Percentiles rank a stretch among this genome's conserved stretches.
phyloP scores from a whole-genome alignment of 2,888 invertebrate genomes.

The Deroplatys truncata region DNA sequence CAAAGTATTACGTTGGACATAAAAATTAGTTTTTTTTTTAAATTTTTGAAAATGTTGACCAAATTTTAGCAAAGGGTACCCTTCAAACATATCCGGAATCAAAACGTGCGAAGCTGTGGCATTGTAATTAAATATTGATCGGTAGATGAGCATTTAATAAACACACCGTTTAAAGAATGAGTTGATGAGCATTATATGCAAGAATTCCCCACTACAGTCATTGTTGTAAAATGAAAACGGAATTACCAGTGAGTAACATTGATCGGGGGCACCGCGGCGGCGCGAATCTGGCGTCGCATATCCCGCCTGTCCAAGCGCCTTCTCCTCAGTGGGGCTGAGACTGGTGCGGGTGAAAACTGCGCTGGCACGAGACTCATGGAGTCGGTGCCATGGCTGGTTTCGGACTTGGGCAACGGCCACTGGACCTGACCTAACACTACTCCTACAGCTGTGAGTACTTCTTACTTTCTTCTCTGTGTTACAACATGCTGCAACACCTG shows the following conservation, averaged over 20 bases:
- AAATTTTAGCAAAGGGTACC: too few species aligned
- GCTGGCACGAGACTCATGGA: background rate
- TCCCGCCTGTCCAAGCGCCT: background rate
- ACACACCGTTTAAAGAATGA: background rate
- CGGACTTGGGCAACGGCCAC: slow-evolving; percentile 4
- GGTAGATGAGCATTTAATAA: too few species aligned
- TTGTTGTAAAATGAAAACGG: background rate
- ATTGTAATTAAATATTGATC: too few species aligned
- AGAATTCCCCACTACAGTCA: background rate
- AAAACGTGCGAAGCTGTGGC: too few species aligned
- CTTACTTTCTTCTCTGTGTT: background rate
- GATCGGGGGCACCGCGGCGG: background rate
- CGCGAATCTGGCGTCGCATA: background rate
- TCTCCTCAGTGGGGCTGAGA: background rate
- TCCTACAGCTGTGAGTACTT: background rate
- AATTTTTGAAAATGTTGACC: too few species aligned
- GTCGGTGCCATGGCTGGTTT: background rate
- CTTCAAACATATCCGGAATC: too few species aligned
- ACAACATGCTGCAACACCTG: too few species aligned
- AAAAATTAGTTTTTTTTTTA: too few species aligned
- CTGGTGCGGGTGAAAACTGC: background rate
- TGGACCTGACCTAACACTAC: slow-evolving; percentile 15
- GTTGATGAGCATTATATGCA: background rate
- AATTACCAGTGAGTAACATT: background rate
- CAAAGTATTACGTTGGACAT: too few species aligned